Percentiles rank a stretch among this genome's conserved stretches.
These are phyloP conservation scores for Hemicentrotus pulcherrimus DNA, from an alignment of 35 echinoderm and acorn worm genomes.

Conservation along the genomic window DNA sequence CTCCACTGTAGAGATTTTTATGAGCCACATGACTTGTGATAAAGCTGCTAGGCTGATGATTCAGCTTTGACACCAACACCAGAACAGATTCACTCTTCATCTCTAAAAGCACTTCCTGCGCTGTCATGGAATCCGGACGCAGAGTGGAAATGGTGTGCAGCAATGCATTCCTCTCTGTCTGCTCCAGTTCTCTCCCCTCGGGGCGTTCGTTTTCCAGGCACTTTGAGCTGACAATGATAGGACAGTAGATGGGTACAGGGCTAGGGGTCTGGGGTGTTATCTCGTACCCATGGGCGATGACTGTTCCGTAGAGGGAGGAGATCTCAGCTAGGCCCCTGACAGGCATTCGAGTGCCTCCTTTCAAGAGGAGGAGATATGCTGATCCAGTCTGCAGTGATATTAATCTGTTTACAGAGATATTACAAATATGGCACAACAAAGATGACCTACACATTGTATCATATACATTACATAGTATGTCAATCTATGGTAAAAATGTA, in stretches of 20 bases:
- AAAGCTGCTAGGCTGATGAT: slow-evolving; percentile 5
- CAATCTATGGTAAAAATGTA: too few species aligned
- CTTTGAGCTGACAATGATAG: neutral
- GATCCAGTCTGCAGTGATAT: neutral
- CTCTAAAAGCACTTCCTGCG: neutral
- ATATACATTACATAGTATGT: too few species aligned
- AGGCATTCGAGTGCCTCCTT: neutral
- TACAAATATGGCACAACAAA: neutral
- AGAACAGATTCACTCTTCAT: neutral
- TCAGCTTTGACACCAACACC: neutral
- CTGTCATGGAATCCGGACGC: neutral
- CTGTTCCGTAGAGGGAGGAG: slow-evolving; percentile 28
- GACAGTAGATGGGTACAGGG: slow-evolving; percentile 9
- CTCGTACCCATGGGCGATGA: neutral
- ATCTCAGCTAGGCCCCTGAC: slow-evolving; percentile 22
- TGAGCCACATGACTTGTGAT: neutral
- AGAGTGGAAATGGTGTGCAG: neutral
- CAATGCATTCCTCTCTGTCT: neutral
- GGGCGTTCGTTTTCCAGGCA: neutral
- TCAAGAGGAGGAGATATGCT: slow-evolving; percentile 19
- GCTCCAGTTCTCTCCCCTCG: neutral
- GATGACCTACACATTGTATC: too few species aligned
- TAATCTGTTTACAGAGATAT: neutral
- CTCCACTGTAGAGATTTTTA: slow-evolving; percentile 6
- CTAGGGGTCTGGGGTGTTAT: neutral